Conservation (phyloP, 2,113 vertebrate species). For the Crotalus tigris region DNA sequence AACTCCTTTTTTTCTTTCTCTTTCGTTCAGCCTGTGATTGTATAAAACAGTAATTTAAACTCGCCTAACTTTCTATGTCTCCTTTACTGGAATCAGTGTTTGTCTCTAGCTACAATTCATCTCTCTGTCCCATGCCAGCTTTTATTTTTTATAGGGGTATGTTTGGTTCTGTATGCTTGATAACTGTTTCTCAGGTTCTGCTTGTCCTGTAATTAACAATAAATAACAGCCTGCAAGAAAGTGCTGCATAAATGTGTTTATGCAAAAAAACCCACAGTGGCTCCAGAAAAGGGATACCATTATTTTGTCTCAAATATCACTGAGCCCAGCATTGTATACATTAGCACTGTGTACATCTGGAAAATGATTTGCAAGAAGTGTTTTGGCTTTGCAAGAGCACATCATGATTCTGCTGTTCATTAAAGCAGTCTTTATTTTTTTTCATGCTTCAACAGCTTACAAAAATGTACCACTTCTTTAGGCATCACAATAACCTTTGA, state of each 20-base stretch:
- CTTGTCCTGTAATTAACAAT: constrained; percentile 32
- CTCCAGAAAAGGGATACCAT: background rate
- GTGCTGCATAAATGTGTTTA: constrained; percentile 38
- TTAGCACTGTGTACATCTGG: background rate
- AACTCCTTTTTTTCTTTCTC: background rate
- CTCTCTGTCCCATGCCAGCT: background rate
- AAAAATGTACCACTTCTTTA: background rate
- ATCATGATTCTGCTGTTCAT: background rate
- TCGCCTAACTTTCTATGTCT: background rate
- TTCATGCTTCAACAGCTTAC: background rate
- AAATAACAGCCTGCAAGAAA: constrained; percentile 45
- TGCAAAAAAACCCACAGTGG: constrained; percentile 24
- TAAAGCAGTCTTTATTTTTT: background rate
- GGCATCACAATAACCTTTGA: background rate
- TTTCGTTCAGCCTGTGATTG: background rate
- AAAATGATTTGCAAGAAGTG: background rate
- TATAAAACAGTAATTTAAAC: background rate
- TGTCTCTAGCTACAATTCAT: background rate
- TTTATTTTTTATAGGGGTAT: background rate
- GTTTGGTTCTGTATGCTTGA: background rate
- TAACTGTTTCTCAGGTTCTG: constrained; percentile 29
- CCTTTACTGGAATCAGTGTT: background rate
- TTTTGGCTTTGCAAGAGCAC: background rate
- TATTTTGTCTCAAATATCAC: background rate
- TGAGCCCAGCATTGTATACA: background rate